Evolutionary conservation across 2,888 invertebrate species (phyloP), one percentile per base, ranked within the genome.

Genomic region (Dicyrtoma fusca): DNA sequence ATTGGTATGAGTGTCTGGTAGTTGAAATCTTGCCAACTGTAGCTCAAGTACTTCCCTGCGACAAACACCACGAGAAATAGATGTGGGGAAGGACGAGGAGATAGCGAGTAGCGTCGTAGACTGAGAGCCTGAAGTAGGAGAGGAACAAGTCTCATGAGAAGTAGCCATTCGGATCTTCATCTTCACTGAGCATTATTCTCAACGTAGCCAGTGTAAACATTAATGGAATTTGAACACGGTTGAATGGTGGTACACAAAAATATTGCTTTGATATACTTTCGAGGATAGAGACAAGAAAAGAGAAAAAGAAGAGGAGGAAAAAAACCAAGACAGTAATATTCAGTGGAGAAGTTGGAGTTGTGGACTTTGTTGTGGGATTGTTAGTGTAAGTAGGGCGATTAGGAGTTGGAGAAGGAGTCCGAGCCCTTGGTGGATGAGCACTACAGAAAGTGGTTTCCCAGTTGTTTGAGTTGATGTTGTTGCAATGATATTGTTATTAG

Each of bases 151-250:
- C 68, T 68, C 68, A 68, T 68, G 59, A 68, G 42, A 66, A 66
- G 59, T 44, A 68, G 68, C 55, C 47, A 55, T 68, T 68, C 68
- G 57, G 68, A 45, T 68, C 68, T 68, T 68, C 68, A 68, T 68
- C 55, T 57, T 68, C 55, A 68, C 55, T 45, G 45, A 68, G 55
- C 68, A 68, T 68, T 21, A 68, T 68, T 68, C 26, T 68, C 26
- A 14, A 26, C n/a, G 55, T 42, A 53, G 42, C 53, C 23, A 65
- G 65, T 51, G 19, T 26, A 26, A 44, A 66, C 66, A 66, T 66
- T 55, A 66, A 57, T 57, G 21, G 55, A n/a, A 57, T 57, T 55
- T 55, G 44, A 68, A 45, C 68, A 68, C 68, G 57, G 55, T 57
- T 21, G 55, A 53, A 61, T 61, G 61, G 61, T 61, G 61, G 61